Evolutionary conservation across 2,113 vertebrate species (phyloP).

Genomic region (Heterotilapia buettikoferi): DNA sequence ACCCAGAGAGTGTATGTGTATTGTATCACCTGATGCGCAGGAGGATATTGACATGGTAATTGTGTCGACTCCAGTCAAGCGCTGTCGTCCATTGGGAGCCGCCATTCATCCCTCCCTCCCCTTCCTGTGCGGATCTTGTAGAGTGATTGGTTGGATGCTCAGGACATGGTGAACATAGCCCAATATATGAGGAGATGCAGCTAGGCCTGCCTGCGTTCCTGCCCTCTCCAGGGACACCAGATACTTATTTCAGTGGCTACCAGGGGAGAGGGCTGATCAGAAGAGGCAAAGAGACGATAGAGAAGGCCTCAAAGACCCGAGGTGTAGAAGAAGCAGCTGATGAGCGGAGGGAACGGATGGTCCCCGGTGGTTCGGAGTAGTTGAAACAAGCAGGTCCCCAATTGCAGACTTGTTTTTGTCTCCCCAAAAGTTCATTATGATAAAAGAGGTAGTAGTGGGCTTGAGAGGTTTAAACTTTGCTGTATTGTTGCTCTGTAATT

Average conservation of each 20-base stretch:
- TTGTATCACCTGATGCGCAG: constrained; percentile 77
- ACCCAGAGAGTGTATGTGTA: constrained; percentile 69
- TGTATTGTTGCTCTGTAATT: neutral
- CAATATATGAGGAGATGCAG: constrained; percentile 84
- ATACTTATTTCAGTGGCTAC: constrained; percentile 88
- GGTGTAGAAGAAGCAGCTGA: constrained; percentile 38
- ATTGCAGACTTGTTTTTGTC: constrained; percentile 50
- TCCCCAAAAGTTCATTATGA: constrained; percentile 40
- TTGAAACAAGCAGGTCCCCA: constrained; percentile 65
- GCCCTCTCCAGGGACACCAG: constrained; percentile 82
- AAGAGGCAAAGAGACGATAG: constrained; percentile 46
- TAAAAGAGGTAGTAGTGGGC: constrained; percentile 32
- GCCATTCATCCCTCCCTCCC: constrained; percentile 52
- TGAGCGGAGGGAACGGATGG: constrained; percentile 33
- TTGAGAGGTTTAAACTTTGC: neutral
- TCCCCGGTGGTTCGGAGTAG: constrained; percentile 52
- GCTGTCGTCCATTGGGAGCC: constrained; percentile 81
- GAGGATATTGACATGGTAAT: constrained; percentile 97
- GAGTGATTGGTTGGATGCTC: constrained; percentile 89
- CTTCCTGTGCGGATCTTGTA: constrained; percentile 76
- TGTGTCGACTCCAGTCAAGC: constrained; percentile 83
- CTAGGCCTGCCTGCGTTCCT: constrained; percentile 41
- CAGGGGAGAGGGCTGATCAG: constrained; percentile 69
- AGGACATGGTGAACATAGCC: constrained; percentile 87
- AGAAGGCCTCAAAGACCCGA: constrained; percentile 39